Percentiles rank a stretch among this genome's conserved stretches.
Conservation (phyloP, 2,113 vertebrate species). For the Malaclemys terrapin region DNA sequence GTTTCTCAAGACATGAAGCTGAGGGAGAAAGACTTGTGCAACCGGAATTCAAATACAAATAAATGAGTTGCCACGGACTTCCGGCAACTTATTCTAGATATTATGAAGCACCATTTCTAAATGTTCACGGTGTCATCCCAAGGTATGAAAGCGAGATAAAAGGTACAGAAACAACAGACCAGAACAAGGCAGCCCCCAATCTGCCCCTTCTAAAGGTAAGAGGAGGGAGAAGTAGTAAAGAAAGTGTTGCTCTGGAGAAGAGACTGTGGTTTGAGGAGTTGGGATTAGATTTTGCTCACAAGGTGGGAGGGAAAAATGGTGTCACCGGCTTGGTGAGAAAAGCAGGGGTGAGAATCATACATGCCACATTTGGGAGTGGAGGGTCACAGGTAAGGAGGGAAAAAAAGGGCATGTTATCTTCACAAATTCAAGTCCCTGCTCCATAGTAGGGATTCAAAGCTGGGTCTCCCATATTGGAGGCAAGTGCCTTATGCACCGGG, state of each 20-base stretch:
- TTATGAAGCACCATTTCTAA: neutral
- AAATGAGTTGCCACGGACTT: neutral
- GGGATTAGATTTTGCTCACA: rapidly evolving
- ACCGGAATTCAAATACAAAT: neutral
- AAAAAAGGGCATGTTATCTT: neutral
- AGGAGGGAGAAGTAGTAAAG: neutral
- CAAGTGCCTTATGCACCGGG: neutral
- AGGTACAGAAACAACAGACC: neutral
- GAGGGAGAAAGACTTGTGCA: neutral
- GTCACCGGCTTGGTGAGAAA: neutral
- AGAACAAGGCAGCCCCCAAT: neutral
- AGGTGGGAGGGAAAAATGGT: neutral
- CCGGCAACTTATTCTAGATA: neutral
- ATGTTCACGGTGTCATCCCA: neutral
- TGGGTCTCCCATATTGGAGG: neutral
- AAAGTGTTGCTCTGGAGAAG: neutral
- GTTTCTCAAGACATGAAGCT: neutral
- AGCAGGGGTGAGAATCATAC: neutral
- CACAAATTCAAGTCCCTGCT: neutral
- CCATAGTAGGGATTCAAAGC: neutral
- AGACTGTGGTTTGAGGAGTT: neutral
- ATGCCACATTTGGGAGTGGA: neutral
- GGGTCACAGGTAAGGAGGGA: neutral
- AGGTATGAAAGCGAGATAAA: neutral
- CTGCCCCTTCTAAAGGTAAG: neutral